Evolutionary conservation across 2,888 invertebrate species (phyloP).

Genomic region (Xanthorhoe designata): DNA sequence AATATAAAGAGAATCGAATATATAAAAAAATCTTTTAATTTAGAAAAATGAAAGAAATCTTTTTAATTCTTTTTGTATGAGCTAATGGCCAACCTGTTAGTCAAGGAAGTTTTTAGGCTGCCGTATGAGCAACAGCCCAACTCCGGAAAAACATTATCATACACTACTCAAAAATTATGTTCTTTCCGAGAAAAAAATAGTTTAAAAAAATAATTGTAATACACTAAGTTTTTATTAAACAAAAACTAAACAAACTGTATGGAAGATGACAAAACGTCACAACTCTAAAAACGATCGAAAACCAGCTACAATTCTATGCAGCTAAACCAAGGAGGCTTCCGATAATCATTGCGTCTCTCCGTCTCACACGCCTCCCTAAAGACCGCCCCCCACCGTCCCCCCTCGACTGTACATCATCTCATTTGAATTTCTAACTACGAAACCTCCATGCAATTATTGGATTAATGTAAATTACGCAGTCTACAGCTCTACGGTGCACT

Average conservation of each 20-base stretch:
- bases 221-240: neutral
- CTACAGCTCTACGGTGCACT: conserved; percentile 86
- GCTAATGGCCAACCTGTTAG: too few species aligned
- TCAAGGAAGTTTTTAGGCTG: too few species aligned
- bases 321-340: conserved; percentile 30
- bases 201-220: too few species aligned
- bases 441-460: conserved; percentile 97
- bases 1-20: too few species aligned
- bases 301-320: conserved; percentile 8
- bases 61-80: too few species aligned
- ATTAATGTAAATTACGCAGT: conserved; percentile 96
- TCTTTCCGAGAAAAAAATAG: too few species aligned
- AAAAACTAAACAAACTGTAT: neutral
- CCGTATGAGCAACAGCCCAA: too few species aligned
- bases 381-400: conserved; percentile 61
- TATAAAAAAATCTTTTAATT: too few species aligned
- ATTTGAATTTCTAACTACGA: conserved; percentile 97
- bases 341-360: conserved; percentile 60
- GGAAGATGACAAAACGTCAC: neutral
- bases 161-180: too few species aligned
- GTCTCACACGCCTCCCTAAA: conserved; percentile 68
- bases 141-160: too few species aligned
- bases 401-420: conserved; percentile 90
- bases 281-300: conserved; percentile 10
- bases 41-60: too few species aligned